Conservation (phyloP, 2,888 invertebrate genomes). For the Willowsia nigromaculata region DNA sequence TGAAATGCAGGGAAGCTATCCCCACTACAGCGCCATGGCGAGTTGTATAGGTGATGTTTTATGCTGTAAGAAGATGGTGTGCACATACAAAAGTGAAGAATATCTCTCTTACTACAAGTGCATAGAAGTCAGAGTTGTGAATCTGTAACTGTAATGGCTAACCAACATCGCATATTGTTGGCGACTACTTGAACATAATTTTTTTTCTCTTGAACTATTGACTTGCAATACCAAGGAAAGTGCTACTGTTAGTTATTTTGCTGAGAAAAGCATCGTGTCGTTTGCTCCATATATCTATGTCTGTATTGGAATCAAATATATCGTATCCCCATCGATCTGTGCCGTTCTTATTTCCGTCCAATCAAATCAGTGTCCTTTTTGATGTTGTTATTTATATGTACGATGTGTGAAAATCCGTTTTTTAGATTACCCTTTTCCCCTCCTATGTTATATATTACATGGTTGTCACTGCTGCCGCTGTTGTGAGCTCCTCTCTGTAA, state of each 20-base stretch:
- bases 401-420: neutral
- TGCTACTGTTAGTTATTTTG: neutral
- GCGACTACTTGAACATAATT: no score
- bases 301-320: neutral
- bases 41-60: no score
- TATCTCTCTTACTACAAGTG: no score
- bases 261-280: neutral
- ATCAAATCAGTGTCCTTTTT: conserved; percentile 52
- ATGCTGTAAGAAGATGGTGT: no score
- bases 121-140: no score
- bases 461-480: neutral
- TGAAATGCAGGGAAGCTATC: no score
- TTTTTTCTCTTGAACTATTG: no score
- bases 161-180: no score
- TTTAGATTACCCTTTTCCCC: neutral
- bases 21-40: no score
- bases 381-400: conserved; percentile 18
- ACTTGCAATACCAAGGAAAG: neutral
- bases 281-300: neutral
- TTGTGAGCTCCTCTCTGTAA: neutral
- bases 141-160: no score
- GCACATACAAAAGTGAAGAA: no score
- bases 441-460: neutral
- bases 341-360: conserved; percentile 67
- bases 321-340: conserved; percentile 28